These are phyloP conservation scores for Melanocharis versteri DNA, from an alignment of 2,113 vertebrate genomes.

Conservation along the genomic window DNA sequence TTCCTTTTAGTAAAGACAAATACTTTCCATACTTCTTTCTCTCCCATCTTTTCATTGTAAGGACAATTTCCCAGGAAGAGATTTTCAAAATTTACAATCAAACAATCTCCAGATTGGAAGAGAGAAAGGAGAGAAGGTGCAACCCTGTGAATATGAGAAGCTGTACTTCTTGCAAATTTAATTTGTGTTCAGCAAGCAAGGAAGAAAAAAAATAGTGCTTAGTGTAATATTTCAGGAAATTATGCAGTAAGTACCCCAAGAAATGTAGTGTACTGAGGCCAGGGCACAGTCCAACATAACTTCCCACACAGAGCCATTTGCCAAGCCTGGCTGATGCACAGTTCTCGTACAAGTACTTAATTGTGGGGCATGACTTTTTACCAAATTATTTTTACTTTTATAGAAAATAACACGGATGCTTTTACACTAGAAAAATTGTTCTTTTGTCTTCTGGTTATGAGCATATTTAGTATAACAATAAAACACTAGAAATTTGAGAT, in stretches of 20 bases:
- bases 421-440: background rate
- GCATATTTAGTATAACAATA: background rate
- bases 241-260: background rate
- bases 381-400: background rate
- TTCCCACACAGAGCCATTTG: background rate
- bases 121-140: background rate
- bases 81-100: background rate
- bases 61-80: background rate
- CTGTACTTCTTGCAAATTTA: background rate
- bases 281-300: background rate
- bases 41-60: background rate
- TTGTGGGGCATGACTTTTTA: background rate
- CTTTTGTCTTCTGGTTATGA: background rate
- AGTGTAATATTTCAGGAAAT: slow-evolving; percentile 21
- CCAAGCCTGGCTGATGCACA: background rate
- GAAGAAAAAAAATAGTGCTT: background rate
- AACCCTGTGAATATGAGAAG: background rate
- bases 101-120: background rate
- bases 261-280: background rate
- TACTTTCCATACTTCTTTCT: background rate
- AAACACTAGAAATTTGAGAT: background rate
- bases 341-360: background rate
- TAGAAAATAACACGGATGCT: background rate
- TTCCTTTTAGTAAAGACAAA: background rate
- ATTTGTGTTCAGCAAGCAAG: background rate